These are phyloP conservation scores for Varanus komodoensis DNA, from an alignment of 2,113 vertebrate species.

Conservation along the genomic window DNA sequence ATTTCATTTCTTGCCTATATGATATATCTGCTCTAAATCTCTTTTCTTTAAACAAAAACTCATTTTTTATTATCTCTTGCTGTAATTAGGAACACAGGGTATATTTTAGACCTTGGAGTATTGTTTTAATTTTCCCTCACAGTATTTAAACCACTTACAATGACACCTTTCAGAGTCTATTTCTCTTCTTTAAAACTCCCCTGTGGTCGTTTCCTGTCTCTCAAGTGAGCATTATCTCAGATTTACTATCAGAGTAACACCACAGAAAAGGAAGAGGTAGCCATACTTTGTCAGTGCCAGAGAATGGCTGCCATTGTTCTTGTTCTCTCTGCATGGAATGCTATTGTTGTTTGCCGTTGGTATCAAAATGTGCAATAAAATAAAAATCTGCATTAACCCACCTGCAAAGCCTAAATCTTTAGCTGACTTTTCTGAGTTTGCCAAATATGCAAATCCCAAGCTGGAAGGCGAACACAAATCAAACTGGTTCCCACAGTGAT, in stretches of 20 bases:
- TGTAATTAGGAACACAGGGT: conserved; percentile 53
- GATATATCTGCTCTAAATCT: conserved; percentile 31
- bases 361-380: conserved; percentile 29
- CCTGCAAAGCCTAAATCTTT: conserved; percentile 39
- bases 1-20: conserved; percentile 14
- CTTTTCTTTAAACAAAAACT: conserved; percentile 27
- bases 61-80: conserved; percentile 40
- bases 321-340: conserved; percentile 23
- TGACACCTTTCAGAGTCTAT: conserved; percentile 68
- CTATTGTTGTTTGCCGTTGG: conserved; percentile 51
- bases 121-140: conserved; percentile 66
- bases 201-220: conserved; percentile 66
- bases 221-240: conserved; percentile 56
- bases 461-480: conserved; percentile 33
- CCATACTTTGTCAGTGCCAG: conserved; percentile 55
- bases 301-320: conserved; percentile 42
- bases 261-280: conserved; percentile 62
- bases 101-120: conserved; percentile 50
- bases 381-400: conserved; percentile 24
- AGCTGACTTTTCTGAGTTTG: conserved; percentile 7
- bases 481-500: conserved; percentile 20
- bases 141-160: conserved; percentile 61
- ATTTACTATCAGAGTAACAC: conserved; percentile 61
- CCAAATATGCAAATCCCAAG: background rate
- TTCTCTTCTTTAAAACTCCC: conserved; percentile 61